Evolutionary conservation across 2,888 invertebrate genomes (phyloP), one percentile per base, ranked within the genome.

Genomic region (Sinotaia quadrata): DNA sequence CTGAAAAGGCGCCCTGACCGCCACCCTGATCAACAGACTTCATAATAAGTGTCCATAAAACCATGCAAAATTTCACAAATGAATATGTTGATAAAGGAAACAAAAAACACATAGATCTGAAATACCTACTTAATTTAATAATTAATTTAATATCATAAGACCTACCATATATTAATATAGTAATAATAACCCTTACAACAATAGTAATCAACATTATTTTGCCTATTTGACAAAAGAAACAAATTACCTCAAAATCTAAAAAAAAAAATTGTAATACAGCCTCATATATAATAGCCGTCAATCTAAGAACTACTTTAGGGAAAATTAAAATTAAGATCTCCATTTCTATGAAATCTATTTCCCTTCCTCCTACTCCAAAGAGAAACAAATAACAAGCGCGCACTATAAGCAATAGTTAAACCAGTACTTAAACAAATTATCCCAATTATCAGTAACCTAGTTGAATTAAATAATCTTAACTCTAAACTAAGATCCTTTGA

Each of bases 401-500:
- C 12, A 33, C 52, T 36, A 33, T 72, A 72, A 5, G 44, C 36
- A 0, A 57, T 56, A 18, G 72, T 72, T 36, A 68, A 63, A n/a
- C 62, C 56, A 0, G 61, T 68, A 5, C 47, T 57, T 5, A 72
- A 29, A 4, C 66, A 44, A 2, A 72, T 54, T 5, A 69, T 33
- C 0, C 65, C 0, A 0, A 71, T 24, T n/a, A n/a, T n/a, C n/a
- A n/a, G n/a, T n/a, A n/a, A n/a, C n/a, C n/a, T n/a, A n/a, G n/a
- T n/a, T n/a, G 52, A 37, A 0, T 44, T 29, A 1, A 24, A n/a
- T 12, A 77, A 58, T 0, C 52, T 56, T 15, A 52, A 31, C 59
- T 83, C 82, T 29, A 84, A 21, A 69, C 84, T 81, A 58, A 79
- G 44, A 60, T 85, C 85, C n/a, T n/a, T n/a, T n/a, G n/a, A n/a